These are phyloP conservation scores for Panurus biarmicus DNA, from an alignment of 2,113 vertebrate genomes.

Conservation along the genomic window DNA sequence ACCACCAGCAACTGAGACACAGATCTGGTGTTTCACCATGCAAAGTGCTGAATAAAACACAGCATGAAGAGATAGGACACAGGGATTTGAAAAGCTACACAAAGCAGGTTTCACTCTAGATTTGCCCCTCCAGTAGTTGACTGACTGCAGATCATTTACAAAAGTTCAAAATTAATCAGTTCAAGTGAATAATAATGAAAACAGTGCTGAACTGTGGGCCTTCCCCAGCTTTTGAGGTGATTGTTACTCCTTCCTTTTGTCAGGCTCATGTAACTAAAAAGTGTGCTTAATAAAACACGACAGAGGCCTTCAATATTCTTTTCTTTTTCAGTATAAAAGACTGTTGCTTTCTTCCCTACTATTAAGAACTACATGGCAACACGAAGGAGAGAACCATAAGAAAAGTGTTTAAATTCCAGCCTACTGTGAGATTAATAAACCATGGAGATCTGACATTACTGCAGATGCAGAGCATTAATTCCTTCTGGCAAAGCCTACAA, in stretches of 20 bases:
- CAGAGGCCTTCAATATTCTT: neutral
- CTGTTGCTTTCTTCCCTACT: neutral
- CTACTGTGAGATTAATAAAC: conserved; percentile 64
- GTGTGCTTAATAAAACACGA: neutral
- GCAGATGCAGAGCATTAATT: conserved; percentile 35
- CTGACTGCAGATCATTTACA: neutral
- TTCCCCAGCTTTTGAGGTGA: neutral
- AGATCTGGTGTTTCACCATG: neutral
- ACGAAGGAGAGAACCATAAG: neutral
- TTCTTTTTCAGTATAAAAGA: neutral
- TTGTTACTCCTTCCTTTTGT: neutral
- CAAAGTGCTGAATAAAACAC: neutral
- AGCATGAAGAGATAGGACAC: neutral
- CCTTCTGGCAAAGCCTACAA: conserved; percentile 34
- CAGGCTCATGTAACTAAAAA: neutral
- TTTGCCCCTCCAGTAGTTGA: neutral
- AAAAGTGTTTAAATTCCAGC: conserved; percentile 52
- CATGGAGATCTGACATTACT: conserved; percentile 42
- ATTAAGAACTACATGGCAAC: conserved; percentile 1
- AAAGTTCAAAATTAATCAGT: neutral
- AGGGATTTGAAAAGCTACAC: neutral
- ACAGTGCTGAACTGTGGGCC: neutral
- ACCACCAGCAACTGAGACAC: neutral
- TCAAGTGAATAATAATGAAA: neutral
- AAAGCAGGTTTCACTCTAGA: neutral